A percentile compares a stretch with the other conserved stretches of the same genome.
Conservation (phyloP, 2,113 vertebrate genomes). For the Plecturocebus donacophilus region DNA sequence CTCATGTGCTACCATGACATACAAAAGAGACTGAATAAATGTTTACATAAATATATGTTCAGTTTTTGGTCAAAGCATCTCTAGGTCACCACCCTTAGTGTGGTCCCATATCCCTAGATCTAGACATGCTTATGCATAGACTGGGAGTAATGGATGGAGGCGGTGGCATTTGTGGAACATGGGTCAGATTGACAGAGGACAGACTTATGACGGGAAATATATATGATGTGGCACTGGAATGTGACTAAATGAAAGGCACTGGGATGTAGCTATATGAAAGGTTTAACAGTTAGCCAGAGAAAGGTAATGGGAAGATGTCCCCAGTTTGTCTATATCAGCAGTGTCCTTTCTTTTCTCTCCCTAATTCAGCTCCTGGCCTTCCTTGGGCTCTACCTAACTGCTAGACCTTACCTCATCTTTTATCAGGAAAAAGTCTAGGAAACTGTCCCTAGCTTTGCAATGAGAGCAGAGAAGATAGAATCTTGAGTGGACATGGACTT, state of each 20-base stretch:
- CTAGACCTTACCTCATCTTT: neutral
- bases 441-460: neutral
- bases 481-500: neutral
- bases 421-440: neutral
- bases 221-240: neutral
- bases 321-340: neutral
- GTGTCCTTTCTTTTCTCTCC: neutral
- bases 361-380: neutral
- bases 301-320: neutral
- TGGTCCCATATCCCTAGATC: neutral
- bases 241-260: neutral
- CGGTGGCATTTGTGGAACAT: neutral
- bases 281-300: neutral
- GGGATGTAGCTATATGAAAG: neutral
- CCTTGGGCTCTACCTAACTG: neutral
- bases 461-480: neutral
- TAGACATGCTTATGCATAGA: neutral
- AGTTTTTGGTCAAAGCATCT: neutral
- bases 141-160: neutral
- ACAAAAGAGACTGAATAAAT: neutral
- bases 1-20: neutral
- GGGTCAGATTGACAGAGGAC: neutral
- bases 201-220: neutral
- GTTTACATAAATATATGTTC: neutral
- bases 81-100: neutral